Evolutionary conservation across 2,888 invertebrate genomes (phyloP).

Genomic region (Podabrus alpinus): DNA sequence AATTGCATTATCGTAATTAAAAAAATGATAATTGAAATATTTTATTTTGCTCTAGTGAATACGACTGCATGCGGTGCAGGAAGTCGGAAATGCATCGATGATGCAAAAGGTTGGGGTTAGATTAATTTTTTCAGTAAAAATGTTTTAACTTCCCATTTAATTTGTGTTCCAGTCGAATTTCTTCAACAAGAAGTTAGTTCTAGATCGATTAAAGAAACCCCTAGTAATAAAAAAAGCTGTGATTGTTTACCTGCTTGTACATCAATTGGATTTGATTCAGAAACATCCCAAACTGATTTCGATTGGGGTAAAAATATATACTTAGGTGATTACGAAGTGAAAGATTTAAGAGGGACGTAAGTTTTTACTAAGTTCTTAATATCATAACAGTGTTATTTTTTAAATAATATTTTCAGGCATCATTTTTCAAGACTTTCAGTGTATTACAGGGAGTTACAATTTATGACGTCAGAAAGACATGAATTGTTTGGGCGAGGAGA

Average conservation of each 20-base stretch:
- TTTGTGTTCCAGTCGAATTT: not conserved
- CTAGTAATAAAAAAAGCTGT: not conserved
- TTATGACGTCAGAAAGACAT: constrained; percentile 60
- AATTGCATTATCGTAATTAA: not conserved
- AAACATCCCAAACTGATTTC: not conserved
- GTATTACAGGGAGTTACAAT: constrained; percentile 71
- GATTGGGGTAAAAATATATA: not conserved
- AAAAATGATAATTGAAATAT: not conserved
- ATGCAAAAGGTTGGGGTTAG: not conserved
- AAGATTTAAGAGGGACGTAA: not conserved
- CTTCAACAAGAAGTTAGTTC: not conserved
- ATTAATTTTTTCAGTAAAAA: not conserved
- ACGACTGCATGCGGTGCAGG: not conserved
- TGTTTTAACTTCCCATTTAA: constrained; percentile 2
- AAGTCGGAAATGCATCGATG: not conserved
- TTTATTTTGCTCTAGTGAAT: not conserved
- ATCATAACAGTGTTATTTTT: no score
- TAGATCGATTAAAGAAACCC: not conserved
- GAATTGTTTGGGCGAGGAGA: constrained; percentile 62
- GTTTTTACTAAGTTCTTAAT: no score
- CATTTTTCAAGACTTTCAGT: constrained; percentile 41
- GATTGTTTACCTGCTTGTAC: not conserved
- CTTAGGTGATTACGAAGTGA: not conserved
- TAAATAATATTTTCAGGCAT: not conserved
- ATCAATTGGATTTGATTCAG: not conserved